Conservation (phyloP, 2,797 vertebrate species). For the Girardinus metallicus region DNA sequence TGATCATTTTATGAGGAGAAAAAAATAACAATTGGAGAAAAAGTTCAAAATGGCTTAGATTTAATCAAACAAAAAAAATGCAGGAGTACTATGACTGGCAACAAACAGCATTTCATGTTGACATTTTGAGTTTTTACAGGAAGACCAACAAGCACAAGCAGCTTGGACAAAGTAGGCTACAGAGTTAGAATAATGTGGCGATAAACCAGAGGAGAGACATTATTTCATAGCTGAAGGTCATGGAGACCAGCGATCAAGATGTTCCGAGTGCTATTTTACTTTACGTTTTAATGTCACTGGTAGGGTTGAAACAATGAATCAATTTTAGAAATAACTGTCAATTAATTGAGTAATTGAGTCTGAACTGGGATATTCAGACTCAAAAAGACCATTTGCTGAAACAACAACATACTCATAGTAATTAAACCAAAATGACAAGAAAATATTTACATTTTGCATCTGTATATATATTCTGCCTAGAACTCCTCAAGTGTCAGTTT, state of each 20-base stretch:
- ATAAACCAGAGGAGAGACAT: neutral
- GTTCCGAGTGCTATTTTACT: neutral
- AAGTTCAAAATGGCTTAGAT: neutral
- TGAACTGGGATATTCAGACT: no score
- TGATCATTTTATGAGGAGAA: neutral
- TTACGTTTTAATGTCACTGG: no score
- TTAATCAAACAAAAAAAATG: neutral
- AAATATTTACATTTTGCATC: no score
- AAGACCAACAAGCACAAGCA: neutral
- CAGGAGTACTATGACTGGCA: neutral
- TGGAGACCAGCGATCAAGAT: neutral
- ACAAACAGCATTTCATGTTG: neutral
- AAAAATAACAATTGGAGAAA: neutral
- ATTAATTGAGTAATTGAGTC: no score
- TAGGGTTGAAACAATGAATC: no score
- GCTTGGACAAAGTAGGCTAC: neutral
- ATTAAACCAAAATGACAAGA: no score
- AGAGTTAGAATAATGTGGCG: neutral
- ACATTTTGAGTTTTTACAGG: neutral
- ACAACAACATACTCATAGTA: no score
- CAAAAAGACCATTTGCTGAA: no score
- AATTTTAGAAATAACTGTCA: no score
- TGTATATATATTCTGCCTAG: no score
- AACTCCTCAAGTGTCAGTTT: no score
- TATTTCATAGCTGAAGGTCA: neutral